phyloP scores from a whole-genome alignment of 2,888 invertebrate species.

The Phengaris alcon region DNA sequence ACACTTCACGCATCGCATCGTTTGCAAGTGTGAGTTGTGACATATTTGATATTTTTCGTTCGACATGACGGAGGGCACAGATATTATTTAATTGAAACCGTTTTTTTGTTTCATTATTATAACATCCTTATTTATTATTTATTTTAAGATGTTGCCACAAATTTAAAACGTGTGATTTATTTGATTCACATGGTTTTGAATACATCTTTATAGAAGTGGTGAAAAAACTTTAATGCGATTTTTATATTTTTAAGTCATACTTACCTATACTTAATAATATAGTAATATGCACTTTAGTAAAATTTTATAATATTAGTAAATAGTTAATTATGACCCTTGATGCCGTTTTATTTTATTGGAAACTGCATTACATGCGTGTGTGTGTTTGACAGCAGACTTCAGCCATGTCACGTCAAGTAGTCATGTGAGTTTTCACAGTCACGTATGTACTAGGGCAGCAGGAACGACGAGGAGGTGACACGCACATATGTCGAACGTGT shows the following conservation, averaged over 20 bases:
- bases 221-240: too few relatives aligned
- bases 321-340: too few relatives aligned
- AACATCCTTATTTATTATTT: too few relatives aligned
- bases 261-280: too few relatives aligned
- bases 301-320: too few relatives aligned
- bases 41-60: background rate
- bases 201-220: too few relatives aligned
- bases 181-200: too few relatives aligned
- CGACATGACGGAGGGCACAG: background rate
- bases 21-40: background rate
- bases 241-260: too few relatives aligned
- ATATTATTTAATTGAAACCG: background rate
- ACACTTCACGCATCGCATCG: background rate
- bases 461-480: constrained; percentile 46
- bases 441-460: constrained; percentile 71
- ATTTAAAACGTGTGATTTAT: too few relatives aligned
- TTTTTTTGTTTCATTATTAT: too few relatives aligned
- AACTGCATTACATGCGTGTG: constrained; percentile 23
- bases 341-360: background rate
- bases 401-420: constrained; percentile 53
- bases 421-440: constrained; percentile 72
- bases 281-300: too few relatives aligned
- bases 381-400: constrained; percentile 27
- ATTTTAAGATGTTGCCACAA: too few relatives aligned
- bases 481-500: constrained; percentile 51